Base-by-base conservation (phyloP, 2,797 vertebrate genomes). In the Leontopithecus rosalia region DNA sequence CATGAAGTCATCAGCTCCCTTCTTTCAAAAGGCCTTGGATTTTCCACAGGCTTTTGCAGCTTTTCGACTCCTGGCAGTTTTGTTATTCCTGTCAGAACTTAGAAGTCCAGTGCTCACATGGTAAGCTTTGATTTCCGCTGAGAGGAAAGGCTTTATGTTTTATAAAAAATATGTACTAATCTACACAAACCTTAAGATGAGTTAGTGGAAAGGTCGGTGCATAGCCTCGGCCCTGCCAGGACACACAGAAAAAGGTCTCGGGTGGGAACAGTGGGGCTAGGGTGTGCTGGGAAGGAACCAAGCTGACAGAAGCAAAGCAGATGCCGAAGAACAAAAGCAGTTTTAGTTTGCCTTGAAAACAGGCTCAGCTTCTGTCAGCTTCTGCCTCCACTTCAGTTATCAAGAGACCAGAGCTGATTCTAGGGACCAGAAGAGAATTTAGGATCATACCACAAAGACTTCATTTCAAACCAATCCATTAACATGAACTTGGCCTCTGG, bases 311-410 rank as follows among this genome's bases (percentile, higher is more conserved):
- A 83, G 52, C 11, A 36, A 52, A 90, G 73, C 76, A 73, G 41
- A 88, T 76, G 81, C 79, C 77, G 67, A 64, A 73, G 90, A 96
- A 97, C 93, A 97, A 95, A 93, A 94, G 64, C 46, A 93, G 84
- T 81, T 88, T 88, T 83, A 89, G 88, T 94, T 11, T 3, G 11
- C 58, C 72, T 9, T 17, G 85, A 88, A 95, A 97, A 94, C 95
- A 97, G 96, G 94, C 64, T 57, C 46, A 43, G 48, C 43, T 91
- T 97, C 95, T 88, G 91, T 61, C 36, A 41, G 52, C 48, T 90
- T 97, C 95, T 90, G 91, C 92, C 96, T 39, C 82, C 33, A 72
- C 19, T 55, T 64, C 73, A 85, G 52, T 90, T 95, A 96, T 76
- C 91, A 88, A 84, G 46, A 57, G 33, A 96, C 95, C 77, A 94